Conservation (phyloP, 2,797 vertebrate species). For the Crenichthys baileyi region DNA sequence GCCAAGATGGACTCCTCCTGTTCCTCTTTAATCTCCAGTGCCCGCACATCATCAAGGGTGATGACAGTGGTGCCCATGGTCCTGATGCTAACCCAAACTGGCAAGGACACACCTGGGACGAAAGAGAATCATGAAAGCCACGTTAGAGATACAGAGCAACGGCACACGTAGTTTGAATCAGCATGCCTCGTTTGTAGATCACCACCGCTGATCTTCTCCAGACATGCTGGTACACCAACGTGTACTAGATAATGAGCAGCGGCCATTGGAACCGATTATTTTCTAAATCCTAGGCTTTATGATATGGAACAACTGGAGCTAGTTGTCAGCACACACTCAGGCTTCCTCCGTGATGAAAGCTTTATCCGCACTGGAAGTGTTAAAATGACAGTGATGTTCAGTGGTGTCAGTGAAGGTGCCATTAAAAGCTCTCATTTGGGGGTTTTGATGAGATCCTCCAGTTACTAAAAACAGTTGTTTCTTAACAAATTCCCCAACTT, state of each 20-base stretch:
- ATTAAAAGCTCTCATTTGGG: constrained; percentile 9
- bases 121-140: constrained; percentile 13
- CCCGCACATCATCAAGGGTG: constrained; percentile 86
- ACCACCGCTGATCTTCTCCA: background rate
- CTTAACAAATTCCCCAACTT: constrained; percentile 7
- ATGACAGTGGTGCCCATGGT: constrained; percentile 89
- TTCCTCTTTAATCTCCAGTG: constrained; percentile 89
- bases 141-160: constrained; percentile 19
- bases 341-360: background rate
- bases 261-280: constrained; percentile 8
- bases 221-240: background rate
- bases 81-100: constrained; percentile 76
- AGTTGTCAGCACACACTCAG: background rate
- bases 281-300: constrained; percentile 35
- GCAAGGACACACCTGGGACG: constrained; percentile 77
- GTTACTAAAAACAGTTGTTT: constrained; percentile 14
- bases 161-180: constrained; percentile 2
- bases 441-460: constrained; percentile 23
- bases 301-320: constrained; percentile 16
- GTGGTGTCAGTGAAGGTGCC: constrained; percentile 24
- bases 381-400: constrained; percentile 7
- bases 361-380: constrained; percentile 30
- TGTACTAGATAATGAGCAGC: constrained; percentile 6
- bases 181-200: background rate
- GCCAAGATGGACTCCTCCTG: constrained; percentile 92